Percentiles rank a stretch among this genome's conserved stretches.
These are phyloP conservation scores for Drosophila ercepeae DNA, from an alignment of 1,140 invertebrate genomes.

Conservation along the genomic window DNA sequence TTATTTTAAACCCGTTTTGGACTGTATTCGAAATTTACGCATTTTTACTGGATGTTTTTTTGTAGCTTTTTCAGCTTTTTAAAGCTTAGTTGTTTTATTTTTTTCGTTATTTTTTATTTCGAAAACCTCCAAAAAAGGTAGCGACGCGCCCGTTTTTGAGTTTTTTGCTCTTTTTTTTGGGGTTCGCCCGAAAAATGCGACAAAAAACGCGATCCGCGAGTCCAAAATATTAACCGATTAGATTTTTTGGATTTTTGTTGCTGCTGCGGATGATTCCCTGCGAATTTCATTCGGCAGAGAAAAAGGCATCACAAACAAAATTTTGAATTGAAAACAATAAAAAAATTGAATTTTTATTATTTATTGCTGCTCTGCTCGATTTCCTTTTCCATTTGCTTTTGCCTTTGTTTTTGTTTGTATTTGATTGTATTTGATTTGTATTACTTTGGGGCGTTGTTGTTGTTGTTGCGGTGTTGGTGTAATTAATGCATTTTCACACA, in stretches of 20 bases:
- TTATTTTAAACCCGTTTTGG: constrained; percentile 52
- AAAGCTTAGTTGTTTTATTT: not conserved
- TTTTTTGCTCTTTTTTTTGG: constrained; percentile 29
- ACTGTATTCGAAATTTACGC: constrained; percentile 67
- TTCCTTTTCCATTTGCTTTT: constrained; percentile 48
- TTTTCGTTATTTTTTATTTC: constrained; percentile 7
- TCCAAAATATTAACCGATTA: constrained; percentile 42
- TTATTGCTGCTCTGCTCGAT: constrained; percentile 48
- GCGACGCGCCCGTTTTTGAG: constrained; percentile 38
- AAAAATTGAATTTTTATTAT: constrained; percentile 65
- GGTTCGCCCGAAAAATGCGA: constrained; percentile 10
- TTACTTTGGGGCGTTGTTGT: constrained; percentile 28
- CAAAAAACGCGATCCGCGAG: constrained; percentile 36
- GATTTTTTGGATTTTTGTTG: constrained; percentile 25
- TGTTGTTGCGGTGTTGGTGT: constrained; percentile 53
- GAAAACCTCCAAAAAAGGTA: constrained; percentile 50
- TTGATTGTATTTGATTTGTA: constrained; percentile 58
- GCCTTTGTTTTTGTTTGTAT: constrained; percentile 69
- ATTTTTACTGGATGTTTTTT: constrained; percentile 37
- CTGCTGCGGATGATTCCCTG: constrained; percentile 30
- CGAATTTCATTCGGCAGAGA: constrained; percentile 66
- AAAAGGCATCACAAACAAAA: constrained; percentile 70
- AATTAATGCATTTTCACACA: constrained; percentile 79
- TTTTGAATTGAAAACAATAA: constrained; percentile 63
- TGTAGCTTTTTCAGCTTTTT: not conserved